phyloP scores from a whole-genome alignment of 2,113 vertebrate species.

The Butorides virescens region DNA sequence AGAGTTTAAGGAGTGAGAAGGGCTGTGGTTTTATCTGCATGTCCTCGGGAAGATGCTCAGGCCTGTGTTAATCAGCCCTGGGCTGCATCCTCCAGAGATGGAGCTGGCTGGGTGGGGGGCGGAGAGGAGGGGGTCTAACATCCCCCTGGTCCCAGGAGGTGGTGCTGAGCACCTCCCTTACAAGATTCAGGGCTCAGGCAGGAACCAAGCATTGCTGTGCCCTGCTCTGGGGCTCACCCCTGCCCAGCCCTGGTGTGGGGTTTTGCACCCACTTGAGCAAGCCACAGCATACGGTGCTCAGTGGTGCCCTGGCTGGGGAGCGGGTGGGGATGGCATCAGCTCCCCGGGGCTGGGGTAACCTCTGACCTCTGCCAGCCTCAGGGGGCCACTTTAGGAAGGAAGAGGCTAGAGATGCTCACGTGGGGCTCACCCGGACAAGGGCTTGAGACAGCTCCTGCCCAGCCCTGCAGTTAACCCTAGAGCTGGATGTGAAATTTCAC shows the following conservation, averaged over 20 bases:
- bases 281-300: not conserved
- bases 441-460: not conserved
- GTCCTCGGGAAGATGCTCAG: conserved; percentile 32
- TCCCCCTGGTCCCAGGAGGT: not conserved
- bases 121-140: not conserved
- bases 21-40: not conserved
- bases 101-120: not conserved
- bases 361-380: not conserved
- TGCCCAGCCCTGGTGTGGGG: not conserved
- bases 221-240: not conserved
- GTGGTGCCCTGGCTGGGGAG: not conserved
- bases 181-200: not conserved
- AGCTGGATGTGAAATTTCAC: not conserved
- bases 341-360: not conserved
- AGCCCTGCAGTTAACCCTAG: not conserved
- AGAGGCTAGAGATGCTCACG: accelerated
- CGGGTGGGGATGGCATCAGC: not conserved
- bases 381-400: not conserved
- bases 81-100: not conserved
- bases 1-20: not conserved
- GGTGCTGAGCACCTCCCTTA: not conserved
- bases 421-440: not conserved
- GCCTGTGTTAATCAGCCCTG: not conserved
- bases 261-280: not conserved
- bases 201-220: not conserved